Base-by-base conservation (phyloP, 2,797 vertebrate genomes). In the Ceyx erithaca region DNA sequence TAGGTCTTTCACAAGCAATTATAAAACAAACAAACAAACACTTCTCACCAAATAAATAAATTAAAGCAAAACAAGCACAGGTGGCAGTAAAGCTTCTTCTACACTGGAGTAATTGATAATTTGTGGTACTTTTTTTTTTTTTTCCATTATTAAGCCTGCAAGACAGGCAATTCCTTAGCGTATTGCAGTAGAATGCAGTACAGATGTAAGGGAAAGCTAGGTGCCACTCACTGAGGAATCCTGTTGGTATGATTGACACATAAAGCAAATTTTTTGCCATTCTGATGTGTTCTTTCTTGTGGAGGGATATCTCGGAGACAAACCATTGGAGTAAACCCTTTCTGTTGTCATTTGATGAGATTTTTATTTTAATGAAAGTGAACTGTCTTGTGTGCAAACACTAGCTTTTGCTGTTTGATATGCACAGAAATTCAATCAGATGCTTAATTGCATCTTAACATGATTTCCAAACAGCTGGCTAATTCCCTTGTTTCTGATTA, bases 381-480 rank as follows among this genome's bases (percentile, higher is more conserved):
- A 94, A 97, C 94, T 97, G 95, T 96, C 96, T 97, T 98, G 90
- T 97, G 94, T 98, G 97, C 91, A 97, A 96, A 97, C 80, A 96
- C 92, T 92, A 95, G 77, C 57, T 90, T 91, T 93, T 93, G 63
- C 90, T 97, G 95, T 97, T 98, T 98, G 97, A 97, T 98, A 98
- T 98, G 98, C 97, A 82, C 96, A 97, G 98, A 98, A 98, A 99
- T 99, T 98, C 98, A 99, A 98, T 99, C 98, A 98, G 98, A 98
- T 98, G 97, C 98, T 98, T 99, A 99, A 99, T 99, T 99, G 99
- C 98, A 98, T 98, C 98, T 98, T 98, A 98, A 98, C 98, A 98
- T 95, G 98, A 98, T 97, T 98, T 98, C 96, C 97, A 98, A 98
- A 98, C 99, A 99, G 98, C 99, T 99, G 99, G 98, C 98, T 98